Conservation (phyloP, 2,113 vertebrate genomes). For the Anser cygnoides region DNA sequence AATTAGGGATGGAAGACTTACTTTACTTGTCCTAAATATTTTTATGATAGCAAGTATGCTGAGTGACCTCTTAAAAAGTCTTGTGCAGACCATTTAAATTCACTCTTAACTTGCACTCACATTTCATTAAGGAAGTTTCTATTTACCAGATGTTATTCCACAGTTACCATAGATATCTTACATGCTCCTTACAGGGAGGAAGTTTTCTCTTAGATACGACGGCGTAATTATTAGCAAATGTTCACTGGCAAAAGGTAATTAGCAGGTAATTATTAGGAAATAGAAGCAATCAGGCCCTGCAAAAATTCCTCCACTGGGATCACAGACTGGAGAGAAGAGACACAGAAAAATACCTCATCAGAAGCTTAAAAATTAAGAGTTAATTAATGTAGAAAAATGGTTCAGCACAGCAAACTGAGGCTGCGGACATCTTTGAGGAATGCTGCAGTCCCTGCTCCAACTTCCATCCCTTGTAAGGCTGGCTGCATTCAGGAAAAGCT, state of each 20-base stretch:
- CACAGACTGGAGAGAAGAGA: background rate
- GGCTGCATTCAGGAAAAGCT: background rate
- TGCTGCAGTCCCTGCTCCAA: background rate
- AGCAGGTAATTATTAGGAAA: slow-evolving; percentile 24
- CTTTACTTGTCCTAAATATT: background rate
- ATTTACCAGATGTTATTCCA: background rate
- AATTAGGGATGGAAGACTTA: background rate
- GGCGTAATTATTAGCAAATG: slow-evolving; percentile 34
- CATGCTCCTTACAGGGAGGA: background rate
- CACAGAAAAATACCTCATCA: background rate
- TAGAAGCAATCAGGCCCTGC: background rate
- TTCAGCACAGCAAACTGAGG: background rate
- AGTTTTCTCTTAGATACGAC: background rate
- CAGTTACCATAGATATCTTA: background rate
- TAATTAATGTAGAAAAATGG: background rate
- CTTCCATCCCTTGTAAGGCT: background rate
- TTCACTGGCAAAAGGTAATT: slow-evolving; percentile 40
- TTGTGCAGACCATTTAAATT: background rate
- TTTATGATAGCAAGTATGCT: background rate
- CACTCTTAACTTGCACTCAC: background rate
- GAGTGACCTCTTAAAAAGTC: background rate
- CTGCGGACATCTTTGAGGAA: background rate
- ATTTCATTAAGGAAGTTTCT: background rate
- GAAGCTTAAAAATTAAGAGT: background rate
- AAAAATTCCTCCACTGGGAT: background rate